Percentiles rank a stretch among this genome's conserved stretches.
Conservation (phyloP, 2,797 vertebrate genomes). For the Acipenser oxyrinchus region DNA sequence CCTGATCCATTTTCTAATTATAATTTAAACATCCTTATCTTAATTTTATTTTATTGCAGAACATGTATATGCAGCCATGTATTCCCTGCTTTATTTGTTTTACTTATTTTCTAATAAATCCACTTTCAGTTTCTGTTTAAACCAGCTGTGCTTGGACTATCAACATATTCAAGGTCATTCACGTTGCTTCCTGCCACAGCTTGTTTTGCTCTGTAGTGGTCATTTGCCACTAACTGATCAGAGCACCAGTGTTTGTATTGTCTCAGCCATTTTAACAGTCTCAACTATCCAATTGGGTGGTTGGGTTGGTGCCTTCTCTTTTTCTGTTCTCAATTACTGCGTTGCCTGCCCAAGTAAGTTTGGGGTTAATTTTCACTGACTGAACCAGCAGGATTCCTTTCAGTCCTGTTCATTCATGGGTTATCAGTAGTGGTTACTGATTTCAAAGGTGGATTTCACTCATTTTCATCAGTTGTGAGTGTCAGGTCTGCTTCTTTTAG, state of each 20-base stretch:
- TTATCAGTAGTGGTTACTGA: slow-evolving; percentile 31
- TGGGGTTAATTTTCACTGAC: slow-evolving; percentile 50
- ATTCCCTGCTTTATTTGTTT: no score
- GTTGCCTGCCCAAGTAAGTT: slow-evolving; percentile 52
- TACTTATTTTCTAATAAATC: no score
- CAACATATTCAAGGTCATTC: neutral
- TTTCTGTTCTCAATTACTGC: slow-evolving; percentile 50
- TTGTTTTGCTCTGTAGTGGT: neutral
- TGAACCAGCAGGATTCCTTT: slow-evolving; percentile 59
- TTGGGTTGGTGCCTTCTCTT: neutral
- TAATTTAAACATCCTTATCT: no score
- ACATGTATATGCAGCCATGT: no score
- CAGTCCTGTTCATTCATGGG: slow-evolving; percentile 53
- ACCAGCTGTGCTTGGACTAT: slow-evolving; percentile 56
- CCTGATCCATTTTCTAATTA: no score
- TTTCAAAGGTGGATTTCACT: slow-evolving; percentile 50
- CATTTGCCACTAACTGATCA: no score
- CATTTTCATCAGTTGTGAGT: slow-evolving; percentile 57
- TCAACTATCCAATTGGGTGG: neutral
- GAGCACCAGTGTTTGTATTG: neutral
- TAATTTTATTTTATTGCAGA: no score
- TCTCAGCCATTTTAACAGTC: neutral
- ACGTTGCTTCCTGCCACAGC: neutral
- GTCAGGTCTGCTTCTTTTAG: slow-evolving; percentile 60
- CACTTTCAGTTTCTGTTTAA: slow-evolving; percentile 34